Percentiles rank a stretch among this genome's conserved stretches.
Conservation (phyloP, 2,888 invertebrate species). For the Laspeyria flexula region DNA sequence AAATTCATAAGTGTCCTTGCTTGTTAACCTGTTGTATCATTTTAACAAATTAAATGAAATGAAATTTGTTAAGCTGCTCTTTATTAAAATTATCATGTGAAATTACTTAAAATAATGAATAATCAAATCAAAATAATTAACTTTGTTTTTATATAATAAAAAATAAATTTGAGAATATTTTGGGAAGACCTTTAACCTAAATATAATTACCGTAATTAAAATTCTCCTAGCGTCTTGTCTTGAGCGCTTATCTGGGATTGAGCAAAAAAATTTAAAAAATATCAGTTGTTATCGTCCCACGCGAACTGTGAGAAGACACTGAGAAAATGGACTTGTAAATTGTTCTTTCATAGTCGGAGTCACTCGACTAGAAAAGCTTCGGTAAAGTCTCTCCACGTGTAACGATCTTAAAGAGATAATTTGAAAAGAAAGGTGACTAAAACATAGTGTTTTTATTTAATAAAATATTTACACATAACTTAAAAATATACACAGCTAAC, state of each 20-base stretch:
- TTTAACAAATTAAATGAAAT: too few species aligned
- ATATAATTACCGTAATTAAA: constrained; percentile 2
- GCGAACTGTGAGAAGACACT: not conserved
- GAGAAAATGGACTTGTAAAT: not conserved
- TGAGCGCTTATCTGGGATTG: constrained; percentile 1
- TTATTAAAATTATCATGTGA: too few species aligned
- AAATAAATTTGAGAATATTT: not conserved
- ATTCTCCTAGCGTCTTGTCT: not conserved
- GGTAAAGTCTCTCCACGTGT: not conserved
- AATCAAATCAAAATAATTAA: not conserved
- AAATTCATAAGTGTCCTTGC: too few species aligned
- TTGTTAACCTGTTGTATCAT: too few species aligned
- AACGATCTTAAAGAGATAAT: not conserved
- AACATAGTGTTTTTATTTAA: too few species aligned
- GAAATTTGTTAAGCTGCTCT: too few species aligned
- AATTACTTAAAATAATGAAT: not conserved
- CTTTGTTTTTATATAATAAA: not conserved
- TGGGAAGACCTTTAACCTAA: not conserved
- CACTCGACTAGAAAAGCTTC: not conserved
- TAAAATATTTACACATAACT: too few species aligned
- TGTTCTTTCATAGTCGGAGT: not conserved
- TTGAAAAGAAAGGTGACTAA: not conserved
- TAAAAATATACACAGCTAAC: too few species aligned
- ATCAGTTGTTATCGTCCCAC: constrained; percentile 1
- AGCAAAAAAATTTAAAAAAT: constrained; percentile 1